Conservation (phyloP, 2,797 vertebrate genomes). For the Notamacropus eugenii region DNA sequence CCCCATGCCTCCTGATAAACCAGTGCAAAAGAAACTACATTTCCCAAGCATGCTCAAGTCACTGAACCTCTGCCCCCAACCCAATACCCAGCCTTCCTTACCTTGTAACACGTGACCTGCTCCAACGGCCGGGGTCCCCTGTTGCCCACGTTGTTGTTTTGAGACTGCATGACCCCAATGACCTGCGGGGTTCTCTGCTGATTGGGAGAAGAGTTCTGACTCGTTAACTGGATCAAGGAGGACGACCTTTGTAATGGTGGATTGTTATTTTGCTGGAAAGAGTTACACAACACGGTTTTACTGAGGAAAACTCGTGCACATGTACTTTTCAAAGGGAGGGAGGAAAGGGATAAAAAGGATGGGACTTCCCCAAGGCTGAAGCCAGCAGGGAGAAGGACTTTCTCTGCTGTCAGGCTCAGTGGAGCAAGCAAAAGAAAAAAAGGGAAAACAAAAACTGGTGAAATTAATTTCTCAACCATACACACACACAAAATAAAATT, state of each 20-base stretch:
- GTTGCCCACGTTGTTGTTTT: conserved; percentile 90
- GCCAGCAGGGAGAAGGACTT: conserved; percentile 64
- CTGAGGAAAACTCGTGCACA: conserved; percentile 79
- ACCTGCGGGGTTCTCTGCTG: conserved; percentile 91
- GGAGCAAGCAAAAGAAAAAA: conserved; percentile 63
- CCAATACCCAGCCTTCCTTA: conserved; percentile 74
- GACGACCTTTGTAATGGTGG: conserved; percentile 89
- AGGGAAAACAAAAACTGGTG: conserved; percentile 53
- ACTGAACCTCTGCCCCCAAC: background rate
- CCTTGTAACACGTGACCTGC: conserved; percentile 99
- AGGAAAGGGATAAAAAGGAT: conserved; percentile 68
- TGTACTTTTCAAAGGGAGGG: conserved; percentile 69
- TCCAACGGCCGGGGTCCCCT: conserved; percentile 96
- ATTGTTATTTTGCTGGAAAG: conserved; percentile 86
- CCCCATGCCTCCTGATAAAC: background rate
- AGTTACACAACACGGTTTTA: conserved; percentile 82
- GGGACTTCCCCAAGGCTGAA: conserved; percentile 53
- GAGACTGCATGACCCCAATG: conserved; percentile 90
- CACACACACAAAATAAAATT: conserved; percentile 78
- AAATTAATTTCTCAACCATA: conserved; percentile 77
- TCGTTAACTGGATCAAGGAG: conserved; percentile 92
- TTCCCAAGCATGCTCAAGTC: background rate
- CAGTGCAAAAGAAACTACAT: background rate
- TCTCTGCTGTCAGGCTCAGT: conserved; percentile 35
- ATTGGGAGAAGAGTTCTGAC: conserved; percentile 88